These are phyloP conservation scores for Plagodis dolabraria DNA, from an alignment of 2,888 invertebrate genomes.

Conservation along the genomic window DNA sequence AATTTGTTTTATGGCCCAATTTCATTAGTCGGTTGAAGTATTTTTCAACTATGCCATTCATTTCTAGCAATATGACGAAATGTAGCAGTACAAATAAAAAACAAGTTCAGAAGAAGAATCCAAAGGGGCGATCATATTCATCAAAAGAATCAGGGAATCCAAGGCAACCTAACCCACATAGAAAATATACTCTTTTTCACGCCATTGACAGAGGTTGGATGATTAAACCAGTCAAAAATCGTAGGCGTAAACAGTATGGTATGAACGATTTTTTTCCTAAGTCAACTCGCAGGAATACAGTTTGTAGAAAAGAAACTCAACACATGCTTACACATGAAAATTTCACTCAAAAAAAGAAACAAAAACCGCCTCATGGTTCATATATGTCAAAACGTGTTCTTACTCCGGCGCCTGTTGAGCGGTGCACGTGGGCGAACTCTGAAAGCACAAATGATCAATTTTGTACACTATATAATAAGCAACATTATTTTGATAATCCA, in stretches of 20 bases:
- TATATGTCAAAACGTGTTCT: neutral
- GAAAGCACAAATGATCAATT: neutral
- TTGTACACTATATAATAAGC: neutral
- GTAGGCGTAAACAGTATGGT: neutral
- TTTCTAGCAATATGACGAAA: neutral
- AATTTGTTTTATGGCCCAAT: neutral
- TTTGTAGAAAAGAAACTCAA: neutral
- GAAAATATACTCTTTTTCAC: constrained; percentile 9
- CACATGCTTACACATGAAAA: neutral
- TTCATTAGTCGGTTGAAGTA: neutral
- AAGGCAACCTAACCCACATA: neutral
- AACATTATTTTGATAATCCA: neutral
- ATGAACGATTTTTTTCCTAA: neutral
- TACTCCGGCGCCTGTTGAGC: neutral
- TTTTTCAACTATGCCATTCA: neutral
- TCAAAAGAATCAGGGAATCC: neutral
- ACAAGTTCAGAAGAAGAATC: neutral
- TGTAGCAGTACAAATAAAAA: neutral
- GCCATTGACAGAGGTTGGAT: constrained; percentile 3
- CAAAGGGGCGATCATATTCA: neutral
- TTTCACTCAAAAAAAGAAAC: neutral
- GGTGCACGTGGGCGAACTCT: neutral
- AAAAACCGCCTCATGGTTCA: neutral
- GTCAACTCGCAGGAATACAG: neutral
- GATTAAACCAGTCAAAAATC: constrained; percentile 4